A percentile compares a stretch with the other conserved stretches of the same genome.
Evolutionary conservation across 1,140 invertebrate species (phyloP).

Genomic region (Zaprionus vittiger): DNA sequence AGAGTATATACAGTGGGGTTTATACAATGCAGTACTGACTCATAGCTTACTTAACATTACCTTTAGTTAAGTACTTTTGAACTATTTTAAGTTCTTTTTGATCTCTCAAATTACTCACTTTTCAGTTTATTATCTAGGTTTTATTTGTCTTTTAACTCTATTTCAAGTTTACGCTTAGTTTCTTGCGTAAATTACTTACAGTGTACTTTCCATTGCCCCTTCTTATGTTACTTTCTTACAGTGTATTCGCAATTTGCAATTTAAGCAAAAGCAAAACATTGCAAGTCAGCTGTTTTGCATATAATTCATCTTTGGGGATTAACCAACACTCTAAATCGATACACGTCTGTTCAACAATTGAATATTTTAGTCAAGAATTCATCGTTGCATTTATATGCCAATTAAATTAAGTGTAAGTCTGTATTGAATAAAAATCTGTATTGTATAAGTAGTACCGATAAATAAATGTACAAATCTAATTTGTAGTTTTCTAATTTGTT

Average conservation of each 20-base stretch:
- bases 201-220: not conserved
- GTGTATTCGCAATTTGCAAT: not conserved
- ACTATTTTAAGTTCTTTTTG: not conserved
- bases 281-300: not conserved
- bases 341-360: not conserved
- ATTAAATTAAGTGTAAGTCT: not conserved
- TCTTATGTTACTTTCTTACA: not conserved
- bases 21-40: not conserved
- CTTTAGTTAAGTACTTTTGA: not conserved
- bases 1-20: not conserved
- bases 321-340: not conserved
- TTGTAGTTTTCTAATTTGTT: not conserved
- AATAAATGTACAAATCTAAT: not conserved
- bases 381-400: not conserved
- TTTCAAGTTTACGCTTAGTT: no score
- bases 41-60: not conserved
- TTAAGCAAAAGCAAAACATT: not conserved
- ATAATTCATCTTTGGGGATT: not conserved
- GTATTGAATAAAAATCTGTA: no score
- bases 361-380: no score
- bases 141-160: no score
- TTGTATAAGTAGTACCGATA: no score
- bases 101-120: not conserved
- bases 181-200: not conserved
- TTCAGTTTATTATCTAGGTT: no score